These are phyloP conservation scores for Gila orcuttii DNA, from an alignment of 2,113 vertebrate genomes.

Conservation along the genomic window DNA sequence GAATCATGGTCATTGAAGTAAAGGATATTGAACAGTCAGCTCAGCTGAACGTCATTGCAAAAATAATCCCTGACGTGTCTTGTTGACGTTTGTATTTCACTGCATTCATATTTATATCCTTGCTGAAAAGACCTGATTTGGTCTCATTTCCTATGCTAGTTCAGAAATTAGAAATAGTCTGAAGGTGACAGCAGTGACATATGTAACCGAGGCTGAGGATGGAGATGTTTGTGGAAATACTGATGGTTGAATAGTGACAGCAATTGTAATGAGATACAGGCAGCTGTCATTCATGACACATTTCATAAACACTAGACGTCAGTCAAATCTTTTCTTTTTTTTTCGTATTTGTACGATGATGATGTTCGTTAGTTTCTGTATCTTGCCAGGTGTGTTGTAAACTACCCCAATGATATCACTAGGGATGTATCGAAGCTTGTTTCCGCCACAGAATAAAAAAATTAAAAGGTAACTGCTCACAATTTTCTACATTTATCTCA, in stretches of 20 bases:
- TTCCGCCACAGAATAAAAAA: too few species aligned
- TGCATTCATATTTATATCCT: not conserved
- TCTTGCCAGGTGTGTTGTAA: not conserved
- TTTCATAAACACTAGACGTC: not conserved
- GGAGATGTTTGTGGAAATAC: not conserved
- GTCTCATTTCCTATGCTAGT: not conserved
- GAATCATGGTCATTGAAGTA: not conserved
- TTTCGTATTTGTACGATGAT: not conserved
- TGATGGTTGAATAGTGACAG: not conserved
- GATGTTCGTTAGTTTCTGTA: slow-evolving; percentile 1
- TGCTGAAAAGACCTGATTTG: not conserved
- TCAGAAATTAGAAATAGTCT: not conserved
- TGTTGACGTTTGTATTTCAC: not conserved
- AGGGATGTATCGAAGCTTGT: too few species aligned
- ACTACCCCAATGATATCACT: too few species aligned
- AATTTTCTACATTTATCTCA: too few species aligned
- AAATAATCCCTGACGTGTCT: not conserved
- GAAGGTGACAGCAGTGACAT: not conserved
- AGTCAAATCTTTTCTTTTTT: not conserved
- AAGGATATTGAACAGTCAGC: not conserved
- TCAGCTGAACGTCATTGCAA: not conserved
- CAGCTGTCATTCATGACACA: not conserved
- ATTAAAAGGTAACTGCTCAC: too few species aligned
- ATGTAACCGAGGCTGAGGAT: not conserved
- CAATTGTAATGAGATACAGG: not conserved